Evolutionary conservation across 1,140 invertebrate genomes (phyloP), one percentile per base, ranked within the genome.

Genomic region (Rhagoletis pomonella): DNA sequence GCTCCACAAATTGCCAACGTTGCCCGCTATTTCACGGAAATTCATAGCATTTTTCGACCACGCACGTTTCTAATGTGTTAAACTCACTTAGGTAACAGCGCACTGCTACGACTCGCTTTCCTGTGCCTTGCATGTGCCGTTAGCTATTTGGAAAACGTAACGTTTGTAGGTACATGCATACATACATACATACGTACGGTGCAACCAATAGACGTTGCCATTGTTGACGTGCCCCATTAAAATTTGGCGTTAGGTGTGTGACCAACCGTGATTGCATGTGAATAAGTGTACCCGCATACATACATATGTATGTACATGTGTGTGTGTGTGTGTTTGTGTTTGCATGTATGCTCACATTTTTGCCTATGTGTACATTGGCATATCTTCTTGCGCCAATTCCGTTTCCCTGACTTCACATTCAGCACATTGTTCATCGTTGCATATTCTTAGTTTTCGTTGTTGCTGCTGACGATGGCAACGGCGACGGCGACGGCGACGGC

Each of bases 191-290:
- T 64, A 64, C 19, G 29, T 67, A 19, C 6, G 29, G 5, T 12
- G 47, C 17, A 19, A 19, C 4, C 44, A 14, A 10, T 10, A 58
- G 47, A 81, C 44, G 12, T 81, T 5, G 50, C n/a, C 73, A 14
- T 81, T 55, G 73, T 55, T 81, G 73, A 55, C 47, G 73, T 50
- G 47, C n/a, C 44, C 73, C 73, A 81, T 81, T 81, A 81, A 55
- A 47, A 17, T 81, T 81, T 81, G 73, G 73, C 12, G 47, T 81
- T 81, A 58, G 50, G 19, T 3, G 50, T 81, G 44, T 81, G 47
- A 81, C 6, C 50, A 55, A 50, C 73, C 9, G 44, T 81, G 44
- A 81, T 81, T 81, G 73, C 73, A 50, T 17, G 3, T 77, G 47
- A 47, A 6, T 55, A 42, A 1, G 67, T n/a, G 67, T 17, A 14